Evolutionary conservation across 2,888 invertebrate species (phyloP), one percentile per base, ranked within the genome.

Genomic region (Callimorpha dominula): DNA sequence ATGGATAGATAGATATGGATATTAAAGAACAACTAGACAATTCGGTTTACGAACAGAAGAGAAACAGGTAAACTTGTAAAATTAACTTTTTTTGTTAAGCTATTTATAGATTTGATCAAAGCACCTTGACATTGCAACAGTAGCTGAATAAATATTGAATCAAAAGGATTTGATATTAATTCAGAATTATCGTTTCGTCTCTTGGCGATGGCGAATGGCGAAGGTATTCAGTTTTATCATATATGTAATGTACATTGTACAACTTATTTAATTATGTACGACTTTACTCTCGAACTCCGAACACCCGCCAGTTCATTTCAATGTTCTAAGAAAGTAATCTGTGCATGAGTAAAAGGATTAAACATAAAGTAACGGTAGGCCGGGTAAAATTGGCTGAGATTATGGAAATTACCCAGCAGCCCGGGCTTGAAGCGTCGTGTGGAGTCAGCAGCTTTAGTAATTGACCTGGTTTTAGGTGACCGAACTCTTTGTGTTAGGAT

Each of bases 381-480:
- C 66, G 54, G 52, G 78, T 46, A 50, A 79, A 84, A 84, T 78
- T 76, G 64, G 49, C 78, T 64, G 78, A 75, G 87, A 84, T 87
- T 87, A 86, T 83, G 85, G 74, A 84, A 87, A 87, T 85, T 72
- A 70, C 68, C 42, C 54, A 63, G 70, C 74, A 69, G 54, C 50
- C 68, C 66, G 73, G 64, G 57, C 64, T 69, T 71, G 68, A 49
- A 43, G 42, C 67, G 49, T 20, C 67, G 71, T 65, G 76, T 65
- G 73, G 67, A 78, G 73, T 85, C 85, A 82, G 85, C 84, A 83
- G 72, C 71, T 71, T 75, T 50, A 68, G 71, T 85, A 83, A 83
- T 85, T 83, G 79, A 85, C 83, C 78, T 78, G 71, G 77, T 81
- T 85, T 74, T 75, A 70, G 79, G 85, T 83, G 83, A 85, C 85